Base-by-base conservation (phyloP, 2,888 invertebrate genomes). In the Phragmatobia fuliginosa region DNA sequence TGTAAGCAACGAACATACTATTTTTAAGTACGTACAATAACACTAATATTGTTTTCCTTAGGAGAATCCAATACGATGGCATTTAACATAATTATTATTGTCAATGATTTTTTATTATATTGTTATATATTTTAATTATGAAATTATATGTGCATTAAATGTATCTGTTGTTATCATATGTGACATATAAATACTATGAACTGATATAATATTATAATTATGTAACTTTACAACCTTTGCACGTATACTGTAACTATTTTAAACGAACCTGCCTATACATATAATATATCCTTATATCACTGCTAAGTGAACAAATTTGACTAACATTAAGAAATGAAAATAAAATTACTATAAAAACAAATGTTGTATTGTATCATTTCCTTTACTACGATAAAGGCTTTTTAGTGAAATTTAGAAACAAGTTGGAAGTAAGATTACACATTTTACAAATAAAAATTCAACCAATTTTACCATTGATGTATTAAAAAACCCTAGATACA, bases 251-350 rank as follows among this genome's bases (percentile, higher is more conserved):
- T 79, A 76, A 81, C 77, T 77, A 77, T 78, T 77, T 68, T 77
- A 74, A 83, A 79, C 31, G 60, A 77, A 75, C 73, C 74, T 83
- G 76, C 70, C 79, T 84, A 77, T 76, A 68, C 67, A 45, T 64
- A 77, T 77, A 71, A 79, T 75, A 59, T 70, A 80, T 49, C 67
- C 81, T 71, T 87, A 78, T 88, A 85, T 83, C 85, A 81, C 87
- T 84, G 83, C 77, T 87, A 88, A 86, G 85, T 86, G 85, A 89
- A 85, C 86, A 87, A 90, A 89, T 88, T 82, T 78, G 85, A 91
- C 85, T 92, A 91, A 91, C 86, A 87, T 85, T 89, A 89, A 90
- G 85, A 82, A 77, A 83, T 79, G 80, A 71, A 80, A 75, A 75
- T 70, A 72, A 82, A 78, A 74, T 66, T 67, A 72, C 69, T 64